Conservation (phyloP, 2,797 vertebrate genomes). For the Falco columbarius region DNA sequence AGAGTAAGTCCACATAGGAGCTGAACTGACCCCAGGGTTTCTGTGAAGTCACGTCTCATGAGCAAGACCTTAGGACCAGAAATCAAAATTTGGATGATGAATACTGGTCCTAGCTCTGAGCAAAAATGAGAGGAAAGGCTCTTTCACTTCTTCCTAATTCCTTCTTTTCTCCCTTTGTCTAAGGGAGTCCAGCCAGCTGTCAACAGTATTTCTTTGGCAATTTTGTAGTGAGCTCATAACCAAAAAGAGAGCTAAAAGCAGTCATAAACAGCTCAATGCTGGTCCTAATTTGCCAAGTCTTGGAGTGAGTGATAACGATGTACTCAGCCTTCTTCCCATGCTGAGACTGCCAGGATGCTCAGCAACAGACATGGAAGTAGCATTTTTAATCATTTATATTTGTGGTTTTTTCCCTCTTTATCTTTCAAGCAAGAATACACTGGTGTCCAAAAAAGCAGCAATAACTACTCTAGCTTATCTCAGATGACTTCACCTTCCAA, state of each 20-base stretch:
- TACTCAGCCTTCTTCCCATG: not conserved
- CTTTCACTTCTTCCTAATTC: not conserved
- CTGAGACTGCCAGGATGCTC: not conserved
- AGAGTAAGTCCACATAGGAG: not conserved
- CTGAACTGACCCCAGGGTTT: not conserved
- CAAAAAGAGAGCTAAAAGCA: conserved; percentile 30
- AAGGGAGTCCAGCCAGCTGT: not conserved
- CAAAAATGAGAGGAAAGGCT: not conserved
- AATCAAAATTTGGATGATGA: not conserved
- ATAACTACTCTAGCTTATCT: conserved; percentile 9
- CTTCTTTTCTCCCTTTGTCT: not conserved
- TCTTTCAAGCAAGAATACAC: conserved; percentile 12
- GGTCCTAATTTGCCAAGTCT: conserved; percentile 45
- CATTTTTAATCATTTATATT: not conserved
- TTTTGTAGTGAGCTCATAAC: conserved; percentile 15
- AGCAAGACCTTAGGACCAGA: not conserved
- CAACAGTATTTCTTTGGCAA: conserved; percentile 4
- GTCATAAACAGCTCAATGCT: conserved; percentile 42
- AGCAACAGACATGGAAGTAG: not conserved
- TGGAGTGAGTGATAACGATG: conserved; percentile 36
- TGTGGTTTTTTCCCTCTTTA: not conserved
- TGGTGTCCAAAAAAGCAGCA: not conserved
- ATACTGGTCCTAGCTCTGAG: not conserved
- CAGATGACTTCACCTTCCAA: not conserved
- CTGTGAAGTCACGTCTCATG: not conserved